Evolutionary conservation across 2,888 invertebrate species (phyloP), one percentile per base, ranked within the genome.

Genomic region (Sturmia bella): DNA sequence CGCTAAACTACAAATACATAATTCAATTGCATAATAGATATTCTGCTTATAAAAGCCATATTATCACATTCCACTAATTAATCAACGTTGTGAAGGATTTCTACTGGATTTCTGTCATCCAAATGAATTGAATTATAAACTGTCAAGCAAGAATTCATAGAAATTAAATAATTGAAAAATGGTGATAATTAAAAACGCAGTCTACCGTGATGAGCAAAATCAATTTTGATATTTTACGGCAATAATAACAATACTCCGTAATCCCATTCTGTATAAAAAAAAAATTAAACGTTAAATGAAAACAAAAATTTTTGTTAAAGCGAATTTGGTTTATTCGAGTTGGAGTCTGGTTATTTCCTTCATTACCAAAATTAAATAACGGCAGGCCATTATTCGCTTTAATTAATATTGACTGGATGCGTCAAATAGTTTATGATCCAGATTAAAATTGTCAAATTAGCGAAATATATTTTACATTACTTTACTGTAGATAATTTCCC

Each of bases 101-200:
- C 4, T 13, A 21, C 12, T n/a, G n/a, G 59, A 59, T 59, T 56
- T 9, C 41, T 45, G 27, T 11, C 43, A 52, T 4, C 12, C 15
- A 52, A 1, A 37, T 56, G 6, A 56, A 70, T 64, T 48, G 32
- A 63, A 63, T 52, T 69, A 56, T 39, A 37, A 13, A n/a, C 17
- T 64, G 57, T 64, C 70, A 57, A 59, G 12, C 27, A 4, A 6
- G n/a, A 21, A 61, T 63, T 78, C 59, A 45, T 41, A 21, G 13
- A 54, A 50, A 2, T 59, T 17, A 21, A 45, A 32, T 37, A 32
- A 6, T 19, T 50, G 50, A 52, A 37, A 59, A 66, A 17, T 32
- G 19, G 4, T 19, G 57, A 41, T 68, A 59, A 75, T 68, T 75
- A 68, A 68, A 66, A 75, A 68, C 3, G 66, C 59, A 59, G 66